These are phyloP conservation scores for Lochmaea capreae DNA, from an alignment of 2,888 invertebrate species.

Conservation along the genomic window DNA sequence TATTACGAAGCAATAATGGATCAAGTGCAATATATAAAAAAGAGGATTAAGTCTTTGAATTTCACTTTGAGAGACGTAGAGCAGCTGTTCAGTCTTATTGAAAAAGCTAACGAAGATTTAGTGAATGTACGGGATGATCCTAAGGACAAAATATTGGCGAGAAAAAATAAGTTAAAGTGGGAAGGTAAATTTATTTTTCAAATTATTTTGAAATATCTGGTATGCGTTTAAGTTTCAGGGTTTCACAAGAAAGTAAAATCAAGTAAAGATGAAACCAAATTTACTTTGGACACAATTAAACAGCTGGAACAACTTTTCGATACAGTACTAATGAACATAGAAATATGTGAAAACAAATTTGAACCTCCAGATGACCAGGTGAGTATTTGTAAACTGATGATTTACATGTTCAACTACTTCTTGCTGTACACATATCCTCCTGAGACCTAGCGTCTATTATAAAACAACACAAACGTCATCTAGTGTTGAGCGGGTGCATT, in stretches of 20 bases:
- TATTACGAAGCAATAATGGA: conserved; percentile 14
- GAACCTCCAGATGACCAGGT: background rate
- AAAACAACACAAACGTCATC: background rate
- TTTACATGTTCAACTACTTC: background rate
- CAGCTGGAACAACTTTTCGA: conserved; percentile 22
- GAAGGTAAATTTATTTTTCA: background rate
- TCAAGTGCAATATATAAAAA: conserved; percentile 14
- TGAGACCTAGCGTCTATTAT: background rate
- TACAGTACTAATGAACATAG: background rate
- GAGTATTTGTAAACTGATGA: background rate
- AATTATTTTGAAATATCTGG: background rate
- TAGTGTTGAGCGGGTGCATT: background rate
- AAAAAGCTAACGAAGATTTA: conserved; percentile 10
- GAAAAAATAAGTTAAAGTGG: background rate
- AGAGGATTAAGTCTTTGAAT: conserved; percentile 3
- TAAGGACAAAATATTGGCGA: background rate
- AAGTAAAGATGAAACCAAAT: conserved; percentile 5
- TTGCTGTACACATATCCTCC: background rate
- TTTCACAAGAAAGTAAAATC: conserved; percentile 7
- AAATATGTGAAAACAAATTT: conserved; percentile 7
- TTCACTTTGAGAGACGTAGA: conserved; percentile 11
- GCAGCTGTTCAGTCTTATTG: background rate
- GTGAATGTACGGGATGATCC: background rate
- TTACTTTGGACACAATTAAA: conserved; percentile 10
- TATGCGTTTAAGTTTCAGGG: background rate